Conservation (phyloP, 2,888 invertebrate genomes). For the Andrena dorsata region DNA sequence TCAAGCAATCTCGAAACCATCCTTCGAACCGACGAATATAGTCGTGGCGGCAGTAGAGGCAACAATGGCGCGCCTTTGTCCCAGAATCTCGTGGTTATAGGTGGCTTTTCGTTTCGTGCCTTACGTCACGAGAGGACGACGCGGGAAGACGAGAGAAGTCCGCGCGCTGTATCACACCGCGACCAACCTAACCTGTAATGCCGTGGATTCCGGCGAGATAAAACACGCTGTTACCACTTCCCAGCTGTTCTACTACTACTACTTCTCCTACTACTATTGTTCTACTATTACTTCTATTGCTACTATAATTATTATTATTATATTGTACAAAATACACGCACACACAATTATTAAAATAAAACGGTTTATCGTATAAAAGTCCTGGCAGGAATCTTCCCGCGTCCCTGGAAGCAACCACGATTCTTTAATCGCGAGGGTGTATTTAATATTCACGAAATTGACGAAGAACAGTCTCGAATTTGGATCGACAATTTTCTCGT, state of each 20-base stretch:
- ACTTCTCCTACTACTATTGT: conserved; percentile 62
- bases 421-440: background rate
- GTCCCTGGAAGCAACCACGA: background rate
- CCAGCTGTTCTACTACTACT: conserved; percentile 64
- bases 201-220: conserved; percentile 44
- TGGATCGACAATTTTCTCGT: background rate
- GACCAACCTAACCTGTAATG: conserved; percentile 33
- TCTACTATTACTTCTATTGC: conserved; percentile 70
- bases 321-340: conserved; percentile 77
- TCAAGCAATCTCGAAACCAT: conserved; percentile 62
- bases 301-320: conserved; percentile 74
- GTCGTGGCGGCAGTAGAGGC: conserved; percentile 63
- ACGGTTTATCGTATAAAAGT: conserved; percentile 75
- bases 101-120: conserved; percentile 32
- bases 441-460: too few species aligned
- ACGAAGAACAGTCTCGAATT: background rate
- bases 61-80: conserved; percentile 49
- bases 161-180: conserved; percentile 20
- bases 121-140: conserved; percentile 21
- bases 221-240: conserved; percentile 47
- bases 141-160: conserved; percentile 15
- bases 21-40: conserved; percentile 61
- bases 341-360: conserved; percentile 81
- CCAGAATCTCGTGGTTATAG: conserved; percentile 53
- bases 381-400: background rate